phyloP scores from a whole-genome alignment of 2,113 vertebrate genomes.

The Agelaius phoeniceus region DNA sequence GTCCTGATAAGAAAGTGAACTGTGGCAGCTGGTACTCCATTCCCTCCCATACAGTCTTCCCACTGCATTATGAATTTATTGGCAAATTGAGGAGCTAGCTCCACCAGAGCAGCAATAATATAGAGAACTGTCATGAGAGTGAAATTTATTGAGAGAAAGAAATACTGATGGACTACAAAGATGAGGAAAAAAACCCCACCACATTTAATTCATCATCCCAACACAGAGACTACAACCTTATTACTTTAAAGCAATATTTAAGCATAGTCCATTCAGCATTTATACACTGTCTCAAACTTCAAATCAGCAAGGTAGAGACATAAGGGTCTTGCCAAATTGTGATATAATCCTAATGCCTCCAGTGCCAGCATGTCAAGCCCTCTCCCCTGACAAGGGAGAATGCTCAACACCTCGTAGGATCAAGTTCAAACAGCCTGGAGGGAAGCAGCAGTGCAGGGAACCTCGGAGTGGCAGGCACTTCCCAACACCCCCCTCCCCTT shows the following conservation, averaged over 20 bases:
- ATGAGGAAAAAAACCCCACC: neutral
- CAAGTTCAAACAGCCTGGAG: constrained; percentile 11
- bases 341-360: constrained; percentile 1
- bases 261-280: neutral
- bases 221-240: neutral
- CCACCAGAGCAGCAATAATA: neutral
- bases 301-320: neutral
- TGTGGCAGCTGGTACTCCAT: neutral
- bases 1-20: neutral
- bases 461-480: neutral
- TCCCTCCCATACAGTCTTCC: neutral
- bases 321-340: neutral
- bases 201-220: neutral
- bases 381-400: neutral
- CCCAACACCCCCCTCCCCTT: neutral
- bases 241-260: neutral
- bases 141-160: neutral
- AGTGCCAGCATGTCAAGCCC: neutral
- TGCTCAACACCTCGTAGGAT: neutral
- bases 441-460: neutral
- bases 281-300: neutral
- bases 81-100: neutral
- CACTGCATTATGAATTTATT: neutral
- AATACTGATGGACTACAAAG: constrained; percentile 12
- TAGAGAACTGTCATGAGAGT: neutral